A percentile compares a stretch with the other conserved stretches of the same genome.
Evolutionary conservation across 2,113 vertebrate genomes (phyloP).

Genomic region (Lophochroa leadbeateri): DNA sequence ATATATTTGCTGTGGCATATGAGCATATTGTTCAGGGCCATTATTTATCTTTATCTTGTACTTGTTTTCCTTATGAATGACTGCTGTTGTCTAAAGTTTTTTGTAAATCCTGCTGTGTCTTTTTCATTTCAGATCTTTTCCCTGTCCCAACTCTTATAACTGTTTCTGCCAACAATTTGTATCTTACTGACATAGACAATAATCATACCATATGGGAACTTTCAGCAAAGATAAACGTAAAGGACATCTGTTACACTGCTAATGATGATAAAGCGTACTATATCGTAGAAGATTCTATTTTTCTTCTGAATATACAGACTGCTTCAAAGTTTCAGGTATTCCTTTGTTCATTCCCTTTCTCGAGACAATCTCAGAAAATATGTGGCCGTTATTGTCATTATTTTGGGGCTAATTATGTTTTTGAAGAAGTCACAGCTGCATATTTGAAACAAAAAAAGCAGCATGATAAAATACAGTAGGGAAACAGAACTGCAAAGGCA

Average conservation of each 20-base stretch:
- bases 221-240: slow-evolving; percentile 16
- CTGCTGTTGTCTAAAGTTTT: background rate
- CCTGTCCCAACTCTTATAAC: slow-evolving; percentile 68
- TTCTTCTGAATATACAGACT: slow-evolving; percentile 35
- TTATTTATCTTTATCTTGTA: background rate
- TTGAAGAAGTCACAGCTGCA: background rate
- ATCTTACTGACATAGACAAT: slow-evolving; percentile 69
- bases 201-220: slow-evolving; percentile 51
- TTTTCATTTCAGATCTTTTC: slow-evolving; percentile 69
- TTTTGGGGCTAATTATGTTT: background rate
- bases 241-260: slow-evolving; percentile 64
- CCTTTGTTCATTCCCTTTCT: background rate
- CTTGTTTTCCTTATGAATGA: background rate
- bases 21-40: background rate
- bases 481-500: background rate
- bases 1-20: background rate
- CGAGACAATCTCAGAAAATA: background rate
- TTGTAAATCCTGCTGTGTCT: background rate
- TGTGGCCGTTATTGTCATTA: background rate
- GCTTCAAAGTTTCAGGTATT: slow-evolving; percentile 66
- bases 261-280: slow-evolving; percentile 59
- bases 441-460: background rate
- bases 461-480: background rate
- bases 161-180: slow-evolving; percentile 51
- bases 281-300: slow-evolving; percentile 44